Evolutionary conservation across 2,113 vertebrate species (phyloP), one percentile per base, ranked within the genome.

Genomic region (Cebidichthys violaceus): DNA sequence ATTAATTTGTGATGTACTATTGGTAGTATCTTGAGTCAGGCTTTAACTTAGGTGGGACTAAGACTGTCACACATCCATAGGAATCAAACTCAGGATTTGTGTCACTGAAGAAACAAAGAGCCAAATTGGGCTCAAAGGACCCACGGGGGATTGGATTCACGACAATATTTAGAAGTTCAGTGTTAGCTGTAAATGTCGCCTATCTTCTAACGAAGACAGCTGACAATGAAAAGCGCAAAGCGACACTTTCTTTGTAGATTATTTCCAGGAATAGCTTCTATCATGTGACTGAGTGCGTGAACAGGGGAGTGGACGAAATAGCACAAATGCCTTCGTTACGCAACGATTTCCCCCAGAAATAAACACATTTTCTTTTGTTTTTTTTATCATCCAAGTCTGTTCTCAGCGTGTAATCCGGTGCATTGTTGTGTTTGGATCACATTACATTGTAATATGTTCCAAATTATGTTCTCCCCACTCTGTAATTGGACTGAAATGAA

Each of bases 401-500:
- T 62, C 54, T 47, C 6, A 9, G 70, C 7, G 13, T 55, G 11
- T 65, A 57, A 71, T 70, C 75, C 68, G 37, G 20, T 35, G 37
- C 0, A 6, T 50, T 43, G 43, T 27, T 57, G 24, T 47, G 65
- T 54, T 68, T 61, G 66, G 65, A 80, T 75, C n/a, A 41, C 17
- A 11, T 50, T 45, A 29, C 29, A 14, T n/a, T 37, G 4, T 27
- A 13, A 45, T 15, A 57, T 31, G 29, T 24, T 79, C 59, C 31
- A 45, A 66, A 60, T 59, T 5, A 54, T 65, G 79, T 70, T 75
- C 14, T 61, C 33, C 41, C 45, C 10, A 20, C 45, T 52, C 24
- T 45, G 67, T 50, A 62, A 50, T 45, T 77, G 62, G 61, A 59
- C 52, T 35, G 52, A 45, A 70, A 81, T 72, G 22, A 67, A 73